These are phyloP conservation scores for Sylvilagus floridanus DNA, from an alignment of 2,797 vertebrate species.

Conservation along the genomic window DNA sequence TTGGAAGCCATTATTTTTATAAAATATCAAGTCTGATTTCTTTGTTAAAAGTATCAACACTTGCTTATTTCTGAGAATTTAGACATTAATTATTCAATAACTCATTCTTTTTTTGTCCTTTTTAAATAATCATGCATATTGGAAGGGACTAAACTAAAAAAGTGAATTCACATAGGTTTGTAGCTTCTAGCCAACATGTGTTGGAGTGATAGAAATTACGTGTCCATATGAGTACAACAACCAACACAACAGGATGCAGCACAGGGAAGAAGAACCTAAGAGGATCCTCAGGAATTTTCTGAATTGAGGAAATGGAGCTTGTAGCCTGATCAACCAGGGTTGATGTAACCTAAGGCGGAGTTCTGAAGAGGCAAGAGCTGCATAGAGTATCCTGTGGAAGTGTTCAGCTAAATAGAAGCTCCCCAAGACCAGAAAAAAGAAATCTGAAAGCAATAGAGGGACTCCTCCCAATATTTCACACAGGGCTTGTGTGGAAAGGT, in stretches of 20 bases:
- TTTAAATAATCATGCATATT: constrained; percentile 35
- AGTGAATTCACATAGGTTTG: background rate
- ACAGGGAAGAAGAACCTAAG: accelerated
- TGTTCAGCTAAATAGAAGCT: background rate
- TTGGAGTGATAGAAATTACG: background rate
- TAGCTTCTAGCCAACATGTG: background rate
- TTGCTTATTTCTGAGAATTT: constrained; percentile 34
- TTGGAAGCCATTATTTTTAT: constrained; percentile 52
- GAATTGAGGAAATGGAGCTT: background rate
- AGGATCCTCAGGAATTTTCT: background rate
- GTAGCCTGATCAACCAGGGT: background rate
- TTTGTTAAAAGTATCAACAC: background rate
- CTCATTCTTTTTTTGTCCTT: background rate
- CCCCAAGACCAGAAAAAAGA: background rate
- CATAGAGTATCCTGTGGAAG: background rate
- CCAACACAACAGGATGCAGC: background rate
- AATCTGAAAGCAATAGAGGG: background rate
- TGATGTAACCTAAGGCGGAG: background rate
- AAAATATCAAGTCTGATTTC: constrained; percentile 2
- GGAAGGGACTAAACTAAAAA: constrained; percentile 3
- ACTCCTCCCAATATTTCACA: background rate
- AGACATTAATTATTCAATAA: constrained; percentile 9
- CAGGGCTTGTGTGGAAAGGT: background rate
- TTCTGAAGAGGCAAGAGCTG: background rate
- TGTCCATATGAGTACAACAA: background rate